Percentiles rank a stretch among this genome's conserved stretches.
Evolutionary conservation across 1,140 invertebrate species (phyloP).

Genomic region (Ptiloglossa arizonensis): DNA sequence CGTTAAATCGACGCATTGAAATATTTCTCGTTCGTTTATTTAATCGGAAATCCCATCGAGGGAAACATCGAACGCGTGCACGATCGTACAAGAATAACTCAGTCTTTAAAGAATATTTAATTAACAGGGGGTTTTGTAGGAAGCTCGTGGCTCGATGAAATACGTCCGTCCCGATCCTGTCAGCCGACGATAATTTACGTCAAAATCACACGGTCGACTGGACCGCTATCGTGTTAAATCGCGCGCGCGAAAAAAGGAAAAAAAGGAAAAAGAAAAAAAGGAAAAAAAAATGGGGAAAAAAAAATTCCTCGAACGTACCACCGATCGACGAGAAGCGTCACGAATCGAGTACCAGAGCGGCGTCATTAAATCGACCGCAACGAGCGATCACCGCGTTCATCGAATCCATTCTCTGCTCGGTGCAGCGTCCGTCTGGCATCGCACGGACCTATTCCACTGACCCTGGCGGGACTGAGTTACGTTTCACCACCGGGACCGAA

Average conservation of each 20-base stretch:
- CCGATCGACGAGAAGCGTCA: conserved; percentile 25
- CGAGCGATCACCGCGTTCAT: background rate
- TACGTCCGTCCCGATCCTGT: background rate
- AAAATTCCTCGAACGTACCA: conserved; percentile 27
- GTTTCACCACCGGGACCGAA: conserved; percentile 22
- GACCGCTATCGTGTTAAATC: background rate
- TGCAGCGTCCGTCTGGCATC: background rate
- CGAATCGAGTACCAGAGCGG: conserved; percentile 28
- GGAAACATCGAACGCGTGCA: too few species aligned
- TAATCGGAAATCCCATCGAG: too few species aligned
- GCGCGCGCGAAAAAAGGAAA: too few species aligned
- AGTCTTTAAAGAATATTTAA: background rate
- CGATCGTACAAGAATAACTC: background rate
- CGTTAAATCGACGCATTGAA: too few species aligned
- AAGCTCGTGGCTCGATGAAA: background rate
- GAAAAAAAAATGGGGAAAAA: background rate
- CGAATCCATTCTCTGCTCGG: background rate
- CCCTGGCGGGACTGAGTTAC: conserved; percentile 15
- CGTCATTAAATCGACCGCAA: background rate
- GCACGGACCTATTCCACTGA: conserved; percentile 38
- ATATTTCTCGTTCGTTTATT: too few species aligned
- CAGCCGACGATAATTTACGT: conserved; percentile 20
- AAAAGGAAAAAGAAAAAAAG: background rate
- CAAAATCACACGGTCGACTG: conserved; percentile 19
- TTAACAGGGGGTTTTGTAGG: background rate